phyloP scores from a whole-genome alignment of 2,888 invertebrate genomes.

The Heliconius charithonia region DNA sequence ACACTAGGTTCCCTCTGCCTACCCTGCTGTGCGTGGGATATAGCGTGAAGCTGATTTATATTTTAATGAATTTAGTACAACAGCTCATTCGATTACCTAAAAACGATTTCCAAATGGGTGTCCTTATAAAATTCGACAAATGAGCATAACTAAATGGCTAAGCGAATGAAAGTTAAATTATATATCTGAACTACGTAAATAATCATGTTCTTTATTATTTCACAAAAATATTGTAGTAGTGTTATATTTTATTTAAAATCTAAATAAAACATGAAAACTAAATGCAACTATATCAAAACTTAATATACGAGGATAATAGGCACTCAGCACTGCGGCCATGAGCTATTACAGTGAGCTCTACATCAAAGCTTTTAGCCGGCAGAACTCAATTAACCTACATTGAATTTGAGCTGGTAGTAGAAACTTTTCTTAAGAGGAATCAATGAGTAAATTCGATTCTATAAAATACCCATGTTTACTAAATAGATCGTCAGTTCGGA shows the following conservation, averaged over 20 bases:
- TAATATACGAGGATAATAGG: conserved; percentile 35
- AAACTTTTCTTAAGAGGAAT: conserved; percentile 47
- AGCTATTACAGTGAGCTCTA: conserved; percentile 42
- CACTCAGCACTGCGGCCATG: conserved; percentile 37
- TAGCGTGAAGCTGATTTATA: too few species aligned
- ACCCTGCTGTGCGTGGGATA: too few species aligned
- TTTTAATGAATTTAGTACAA: too few species aligned
- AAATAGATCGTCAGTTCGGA: not conserved
- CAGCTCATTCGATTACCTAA: too few species aligned
- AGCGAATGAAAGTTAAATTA: too few species aligned
- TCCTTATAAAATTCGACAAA: too few species aligned
- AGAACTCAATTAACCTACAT: conserved; percentile 50
- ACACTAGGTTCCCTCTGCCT: too few species aligned
- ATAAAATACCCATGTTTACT: conserved; percentile 10
- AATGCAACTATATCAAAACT: conserved; percentile 27
- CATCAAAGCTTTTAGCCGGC: conserved; percentile 47
- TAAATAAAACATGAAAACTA: conserved; percentile 20
- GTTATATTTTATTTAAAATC: not conserved
- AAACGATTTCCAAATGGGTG: too few species aligned
- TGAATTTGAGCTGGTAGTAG: conserved; percentile 43
- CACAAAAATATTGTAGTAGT: not conserved
- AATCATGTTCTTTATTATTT: not conserved
- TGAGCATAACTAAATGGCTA: too few species aligned
- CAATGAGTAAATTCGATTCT: conserved; percentile 44
- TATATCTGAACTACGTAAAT: not conserved